Percentiles rank a stretch among this genome's conserved stretches.
phyloP scores from a whole-genome alignment of 2,797 vertebrate species.

The Chaetodon trifasciatus region DNA sequence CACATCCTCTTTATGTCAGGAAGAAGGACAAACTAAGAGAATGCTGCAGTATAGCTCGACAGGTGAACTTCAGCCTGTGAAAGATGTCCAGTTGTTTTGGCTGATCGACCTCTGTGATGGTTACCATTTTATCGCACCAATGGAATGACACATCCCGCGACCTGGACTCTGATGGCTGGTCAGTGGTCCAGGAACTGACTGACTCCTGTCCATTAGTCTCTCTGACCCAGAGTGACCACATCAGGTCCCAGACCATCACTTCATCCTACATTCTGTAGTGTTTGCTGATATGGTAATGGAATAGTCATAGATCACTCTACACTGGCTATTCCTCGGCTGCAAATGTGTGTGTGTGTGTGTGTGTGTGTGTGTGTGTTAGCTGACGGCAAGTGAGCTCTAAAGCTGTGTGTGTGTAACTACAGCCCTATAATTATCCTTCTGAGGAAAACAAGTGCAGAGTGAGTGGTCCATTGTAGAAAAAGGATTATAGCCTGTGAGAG shows the following conservation, averaged over 20 bases:
- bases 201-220: conserved; percentile 60
- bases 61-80: conserved; percentile 6
- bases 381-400: conserved; percentile 26
- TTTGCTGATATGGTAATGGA: conserved; percentile 59
- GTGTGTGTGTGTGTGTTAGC: conserved; percentile 8
- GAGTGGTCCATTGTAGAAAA: conserved; percentile 91
- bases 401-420: conserved; percentile 45
- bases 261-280: conserved; percentile 21
- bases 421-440: conserved; percentile 93
- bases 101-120: conserved; percentile 4
- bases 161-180: conserved; percentile 21
- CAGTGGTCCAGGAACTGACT: conserved; percentile 30
- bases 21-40: conserved; percentile 1
- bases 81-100: conserved; percentile 25
- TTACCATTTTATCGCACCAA: conserved; percentile 37
- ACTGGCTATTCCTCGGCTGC: not conserved
- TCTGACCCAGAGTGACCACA: conserved; percentile 31
- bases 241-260: conserved; percentile 36
- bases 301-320: conserved; percentile 63
- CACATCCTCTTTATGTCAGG: not conserved
- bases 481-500: conserved; percentile 90
- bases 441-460: conserved; percentile 92
- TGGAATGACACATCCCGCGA: conserved; percentile 36
- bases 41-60: not conserved
- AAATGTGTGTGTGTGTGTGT: conserved; percentile 1